Evolutionary conservation across 1,140 invertebrate species (phyloP).

Genomic region (Drosophila guanche): DNA sequence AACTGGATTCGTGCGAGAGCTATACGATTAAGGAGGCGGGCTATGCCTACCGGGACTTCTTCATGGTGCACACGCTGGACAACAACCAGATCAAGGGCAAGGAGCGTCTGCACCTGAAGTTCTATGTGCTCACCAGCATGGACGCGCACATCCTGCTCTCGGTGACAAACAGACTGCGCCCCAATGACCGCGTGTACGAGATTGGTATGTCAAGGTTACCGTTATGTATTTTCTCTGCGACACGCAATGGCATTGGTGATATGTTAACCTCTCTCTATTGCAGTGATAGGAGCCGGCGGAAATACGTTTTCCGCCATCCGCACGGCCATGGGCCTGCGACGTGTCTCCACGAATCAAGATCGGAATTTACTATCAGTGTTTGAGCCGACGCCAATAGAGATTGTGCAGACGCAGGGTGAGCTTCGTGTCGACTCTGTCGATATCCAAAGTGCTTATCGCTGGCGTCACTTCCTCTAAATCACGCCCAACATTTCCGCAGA

Average conservation of each 20-base stretch:
- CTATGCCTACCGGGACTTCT: slow-evolving; percentile 73
- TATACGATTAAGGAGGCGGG: slow-evolving; percentile 39
- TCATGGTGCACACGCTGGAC: slow-evolving; percentile 53
- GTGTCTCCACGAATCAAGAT: slow-evolving; percentile 73
- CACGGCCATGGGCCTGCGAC: slow-evolving; percentile 54
- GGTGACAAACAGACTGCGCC: slow-evolving; percentile 50
- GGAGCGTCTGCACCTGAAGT: slow-evolving; percentile 73
- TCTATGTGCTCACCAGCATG: slow-evolving; percentile 75
- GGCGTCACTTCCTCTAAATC: background rate
- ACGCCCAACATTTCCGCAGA: slow-evolving; percentile 34
- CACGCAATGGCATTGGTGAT: background rate
- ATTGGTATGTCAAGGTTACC: slow-evolving; percentile 52
- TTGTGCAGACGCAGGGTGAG: slow-evolving; percentile 76
- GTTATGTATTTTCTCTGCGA: too few relatives aligned
- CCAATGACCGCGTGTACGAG: slow-evolving; percentile 70
- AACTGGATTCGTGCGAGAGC: slow-evolving; percentile 67
- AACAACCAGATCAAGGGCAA: slow-evolving; percentile 61
- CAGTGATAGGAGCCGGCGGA: slow-evolving; percentile 77
- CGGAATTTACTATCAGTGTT: slow-evolving; percentile 60
- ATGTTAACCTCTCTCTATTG: background rate
- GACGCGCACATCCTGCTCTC: slow-evolving; percentile 80
- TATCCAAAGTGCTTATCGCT: slow-evolving; percentile 2
- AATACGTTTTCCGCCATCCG: slow-evolving; percentile 79
- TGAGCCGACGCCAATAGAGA: slow-evolving; percentile 80
- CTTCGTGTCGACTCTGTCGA: background rate